Evolutionary conservation across 2,888 invertebrate species (phyloP).

Genomic region (Melanargia galathea): DNA sequence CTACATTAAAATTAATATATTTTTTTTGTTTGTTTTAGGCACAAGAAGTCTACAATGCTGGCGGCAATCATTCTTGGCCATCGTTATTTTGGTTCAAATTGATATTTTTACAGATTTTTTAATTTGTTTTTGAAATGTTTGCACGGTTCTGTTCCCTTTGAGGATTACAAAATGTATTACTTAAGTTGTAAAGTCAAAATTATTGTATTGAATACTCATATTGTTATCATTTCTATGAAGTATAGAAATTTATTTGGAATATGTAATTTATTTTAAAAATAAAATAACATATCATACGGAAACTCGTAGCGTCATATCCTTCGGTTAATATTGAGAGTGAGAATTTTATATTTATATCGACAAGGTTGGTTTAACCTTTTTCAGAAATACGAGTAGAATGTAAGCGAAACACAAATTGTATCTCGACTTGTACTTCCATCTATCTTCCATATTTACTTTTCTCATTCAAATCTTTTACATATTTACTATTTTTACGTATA

Average conservation of each 20-base stretch:
- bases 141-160: background rate
- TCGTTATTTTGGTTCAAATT: constrained; percentile 67
- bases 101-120: constrained; percentile 60
- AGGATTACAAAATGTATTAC: background rate
- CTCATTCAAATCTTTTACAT: constrained; percentile 3
- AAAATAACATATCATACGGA: constrained; percentile 65
- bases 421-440: constrained; percentile 27
- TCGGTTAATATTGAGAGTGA: constrained; percentile 54
- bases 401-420: constrained; percentile 26
- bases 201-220: no score
- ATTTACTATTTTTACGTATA: background rate
- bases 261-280: constrained; percentile 19
- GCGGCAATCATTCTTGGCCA: constrained; percentile 64
- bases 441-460: constrained; percentile 19
- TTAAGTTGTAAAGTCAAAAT: no score
- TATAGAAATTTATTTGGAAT: no score
- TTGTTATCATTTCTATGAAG: no score
- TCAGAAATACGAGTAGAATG: constrained; percentile 29
- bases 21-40: constrained; percentile 64
- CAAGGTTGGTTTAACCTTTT: constrained; percentile 30
- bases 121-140: constrained; percentile 36
- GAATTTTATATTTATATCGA: constrained; percentile 59
- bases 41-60: constrained; percentile 63
- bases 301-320: constrained; percentile 60
- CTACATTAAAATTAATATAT: background rate